Conservation (phyloP, 2,113 vertebrate genomes). For the Hylia prasina region DNA sequence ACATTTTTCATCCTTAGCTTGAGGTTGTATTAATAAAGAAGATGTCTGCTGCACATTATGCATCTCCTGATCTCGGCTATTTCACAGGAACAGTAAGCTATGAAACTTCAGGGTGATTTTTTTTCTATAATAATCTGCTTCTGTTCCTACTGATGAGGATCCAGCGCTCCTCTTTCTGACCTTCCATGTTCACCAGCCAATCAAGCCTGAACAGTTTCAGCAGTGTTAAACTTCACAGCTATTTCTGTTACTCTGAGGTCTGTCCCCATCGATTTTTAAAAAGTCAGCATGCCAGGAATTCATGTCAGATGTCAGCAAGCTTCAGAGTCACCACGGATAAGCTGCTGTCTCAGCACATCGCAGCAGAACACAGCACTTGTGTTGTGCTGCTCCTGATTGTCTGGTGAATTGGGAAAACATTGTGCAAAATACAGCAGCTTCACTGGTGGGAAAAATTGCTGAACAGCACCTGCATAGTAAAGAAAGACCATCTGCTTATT, state of each 20-base stretch:
- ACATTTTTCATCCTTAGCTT: slow-evolving; percentile 64
- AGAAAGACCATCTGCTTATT: slow-evolving; percentile 66
- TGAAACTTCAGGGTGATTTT: slow-evolving; percentile 57
- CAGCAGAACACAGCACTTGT: slow-evolving; percentile 29
- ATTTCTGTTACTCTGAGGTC: slow-evolving; percentile 68
- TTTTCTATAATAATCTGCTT: slow-evolving; percentile 57
- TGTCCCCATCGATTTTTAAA: slow-evolving; percentile 68
- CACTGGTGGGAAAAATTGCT: slow-evolving; percentile 62
- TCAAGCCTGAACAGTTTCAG: slow-evolving; percentile 55
- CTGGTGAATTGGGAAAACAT: slow-evolving; percentile 72
- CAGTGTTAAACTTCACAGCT: slow-evolving; percentile 69
- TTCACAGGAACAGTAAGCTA: slow-evolving; percentile 60
- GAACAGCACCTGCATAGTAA: slow-evolving; percentile 64
- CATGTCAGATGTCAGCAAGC: slow-evolving; percentile 73
- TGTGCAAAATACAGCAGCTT: slow-evolving; percentile 63
- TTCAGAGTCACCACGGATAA: slow-evolving; percentile 62
- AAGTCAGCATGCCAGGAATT: slow-evolving; percentile 70
- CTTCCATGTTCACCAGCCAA: slow-evolving; percentile 63
- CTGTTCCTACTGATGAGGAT: slow-evolving; percentile 66
- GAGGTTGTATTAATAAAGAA: slow-evolving; percentile 68
- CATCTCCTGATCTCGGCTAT: slow-evolving; percentile 42
- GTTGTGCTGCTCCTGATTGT: slow-evolving; percentile 66
- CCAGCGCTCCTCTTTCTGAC: slow-evolving; percentile 59
- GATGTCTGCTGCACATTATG: slow-evolving; percentile 67
- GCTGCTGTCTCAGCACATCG: slow-evolving; percentile 72